These are phyloP conservation scores for Caenorhabditis afra DNA, from an alignment of 2,888 invertebrate genomes.

Conservation along the genomic window DNA sequence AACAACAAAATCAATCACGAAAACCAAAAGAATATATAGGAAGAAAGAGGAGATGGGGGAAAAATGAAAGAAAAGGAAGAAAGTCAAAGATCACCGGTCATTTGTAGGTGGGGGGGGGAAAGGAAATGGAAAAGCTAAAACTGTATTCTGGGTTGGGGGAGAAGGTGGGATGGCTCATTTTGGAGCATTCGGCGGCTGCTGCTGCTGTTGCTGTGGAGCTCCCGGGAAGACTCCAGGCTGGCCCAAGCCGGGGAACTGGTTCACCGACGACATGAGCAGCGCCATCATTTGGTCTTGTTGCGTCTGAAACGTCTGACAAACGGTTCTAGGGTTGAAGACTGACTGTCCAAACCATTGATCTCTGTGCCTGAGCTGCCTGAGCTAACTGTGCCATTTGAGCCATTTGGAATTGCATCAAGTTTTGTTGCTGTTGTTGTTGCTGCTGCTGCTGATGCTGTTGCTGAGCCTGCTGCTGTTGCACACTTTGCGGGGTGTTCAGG, in stretches of 20 bases:
- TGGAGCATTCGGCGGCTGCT: too few species aligned
- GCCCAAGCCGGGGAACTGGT: too few species aligned
- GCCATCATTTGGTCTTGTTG: slow-evolving; percentile 5
- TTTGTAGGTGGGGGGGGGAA: background rate
- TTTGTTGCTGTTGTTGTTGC: background rate
- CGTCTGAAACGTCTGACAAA: slow-evolving; percentile 12
- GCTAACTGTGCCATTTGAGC: background rate
- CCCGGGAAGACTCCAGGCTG: slow-evolving; percentile 22
- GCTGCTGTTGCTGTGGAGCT: slow-evolving; percentile 17
- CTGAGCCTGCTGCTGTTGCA: slow-evolving; percentile 25
- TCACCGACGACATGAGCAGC: too few species aligned
- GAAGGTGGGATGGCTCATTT: too few species aligned
- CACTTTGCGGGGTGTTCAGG: slow-evolving; percentile 19
- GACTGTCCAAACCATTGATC: too few species aligned
- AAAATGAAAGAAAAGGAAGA: too few species aligned
- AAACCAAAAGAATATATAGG: background rate
- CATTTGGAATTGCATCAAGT: background rate
- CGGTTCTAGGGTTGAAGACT: background rate
- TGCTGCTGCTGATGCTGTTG: slow-evolving; percentile 20
- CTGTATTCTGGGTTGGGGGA: too few species aligned
- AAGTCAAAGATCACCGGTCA: background rate
- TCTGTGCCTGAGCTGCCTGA: background rate
- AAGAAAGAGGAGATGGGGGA: too few species aligned
- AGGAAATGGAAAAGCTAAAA: too few species aligned
- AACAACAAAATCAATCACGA: background rate